Conservation (phyloP, 2,797 vertebrate genomes). For the Nyctibius grandis region DNA sequence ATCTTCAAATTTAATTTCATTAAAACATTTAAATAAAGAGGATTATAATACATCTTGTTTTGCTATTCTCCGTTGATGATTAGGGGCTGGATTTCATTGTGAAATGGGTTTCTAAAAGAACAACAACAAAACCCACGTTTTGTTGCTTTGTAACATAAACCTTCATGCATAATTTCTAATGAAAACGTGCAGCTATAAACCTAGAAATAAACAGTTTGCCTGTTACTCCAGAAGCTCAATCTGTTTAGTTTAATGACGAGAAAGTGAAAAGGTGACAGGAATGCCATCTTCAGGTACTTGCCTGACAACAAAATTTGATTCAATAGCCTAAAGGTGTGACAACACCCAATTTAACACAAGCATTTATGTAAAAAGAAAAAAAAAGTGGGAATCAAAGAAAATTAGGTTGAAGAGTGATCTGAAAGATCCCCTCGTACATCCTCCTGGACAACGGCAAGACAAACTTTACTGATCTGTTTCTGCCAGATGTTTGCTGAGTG, state of each 20-base stretch:
- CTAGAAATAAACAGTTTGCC: neutral
- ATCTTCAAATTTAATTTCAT: constrained; percentile 40
- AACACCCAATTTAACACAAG: neutral
- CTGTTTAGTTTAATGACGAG: neutral
- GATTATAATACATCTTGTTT: neutral
- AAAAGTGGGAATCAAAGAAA: neutral
- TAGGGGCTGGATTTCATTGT: neutral
- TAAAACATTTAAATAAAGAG: neutral
- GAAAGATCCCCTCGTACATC: neutral
- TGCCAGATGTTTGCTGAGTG: neutral
- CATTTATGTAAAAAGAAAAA: neutral
- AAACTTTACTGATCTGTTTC: rapidly evolving
- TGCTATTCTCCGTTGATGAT: neutral
- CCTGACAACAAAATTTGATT: neutral
- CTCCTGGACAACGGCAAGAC: neutral
- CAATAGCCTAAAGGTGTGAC: neutral
- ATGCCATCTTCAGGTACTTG: neutral
- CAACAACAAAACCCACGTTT: neutral
- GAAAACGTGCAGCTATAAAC: neutral
- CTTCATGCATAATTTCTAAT: neutral
- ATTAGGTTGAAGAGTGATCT: rapidly evolving
- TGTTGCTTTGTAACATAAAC: neutral
- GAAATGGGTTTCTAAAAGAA: neutral
- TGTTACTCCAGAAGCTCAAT: neutral
- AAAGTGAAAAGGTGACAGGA: neutral